phyloP scores from a whole-genome alignment of 2,888 invertebrate species.

The Acanthosepion lycidas region DNA sequence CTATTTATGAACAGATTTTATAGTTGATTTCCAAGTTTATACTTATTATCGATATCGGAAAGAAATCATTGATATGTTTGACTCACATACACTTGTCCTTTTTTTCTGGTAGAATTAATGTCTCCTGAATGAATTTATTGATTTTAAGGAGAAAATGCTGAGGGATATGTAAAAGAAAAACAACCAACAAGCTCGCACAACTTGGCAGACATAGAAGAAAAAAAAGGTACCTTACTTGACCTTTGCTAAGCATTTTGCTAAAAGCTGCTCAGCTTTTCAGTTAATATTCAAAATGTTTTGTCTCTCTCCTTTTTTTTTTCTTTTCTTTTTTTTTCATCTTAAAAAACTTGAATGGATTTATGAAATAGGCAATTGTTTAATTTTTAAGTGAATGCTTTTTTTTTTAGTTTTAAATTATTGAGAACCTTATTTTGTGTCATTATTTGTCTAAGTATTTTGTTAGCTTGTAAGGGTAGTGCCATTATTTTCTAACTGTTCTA shows the following conservation, averaged over 20 bases:
- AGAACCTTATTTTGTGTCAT: too few species aligned
- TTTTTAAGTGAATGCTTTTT: slow-evolving; percentile 13
- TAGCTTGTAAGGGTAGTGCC: not conserved
- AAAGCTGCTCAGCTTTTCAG: not conserved
- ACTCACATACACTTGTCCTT: not conserved
- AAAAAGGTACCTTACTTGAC: slow-evolving; percentile 1
- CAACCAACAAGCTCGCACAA: slow-evolving; percentile 8
- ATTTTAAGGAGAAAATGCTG: not conserved
- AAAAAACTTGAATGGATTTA: not conserved
- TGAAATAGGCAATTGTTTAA: not conserved
- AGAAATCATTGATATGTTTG: not conserved
- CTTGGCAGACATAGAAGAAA: slow-evolving; percentile 13
- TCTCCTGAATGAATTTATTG: not conserved
- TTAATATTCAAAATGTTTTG: slow-evolving; percentile 17
- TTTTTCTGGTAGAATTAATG: not conserved
- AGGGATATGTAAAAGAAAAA: not conserved
- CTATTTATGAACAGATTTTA: too few species aligned
- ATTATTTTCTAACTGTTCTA: too few species aligned
- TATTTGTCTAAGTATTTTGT: not conserved
- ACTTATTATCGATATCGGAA: not conserved
- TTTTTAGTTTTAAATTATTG: not conserved
- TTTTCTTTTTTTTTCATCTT: too few species aligned
- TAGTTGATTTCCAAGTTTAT: not conserved
- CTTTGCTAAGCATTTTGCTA: slow-evolving; percentile 40
- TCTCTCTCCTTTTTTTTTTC: too few species aligned